Conservation (phyloP, 2,888 invertebrate species). For the Mimumesa dahlbomi region DNA sequence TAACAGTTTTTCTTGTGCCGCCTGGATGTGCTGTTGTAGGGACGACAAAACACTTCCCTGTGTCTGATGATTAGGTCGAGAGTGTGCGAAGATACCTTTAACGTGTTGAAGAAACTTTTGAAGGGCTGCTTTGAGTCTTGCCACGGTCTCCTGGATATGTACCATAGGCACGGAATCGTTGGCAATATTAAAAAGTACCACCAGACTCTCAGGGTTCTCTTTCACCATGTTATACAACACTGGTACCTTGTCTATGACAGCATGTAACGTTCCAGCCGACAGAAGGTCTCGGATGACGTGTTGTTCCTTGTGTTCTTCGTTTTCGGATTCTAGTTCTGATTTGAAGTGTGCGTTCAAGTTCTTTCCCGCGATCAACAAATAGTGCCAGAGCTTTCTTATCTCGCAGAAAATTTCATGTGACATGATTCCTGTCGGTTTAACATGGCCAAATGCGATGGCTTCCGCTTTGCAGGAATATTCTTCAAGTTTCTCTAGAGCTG, state of each 20-base stretch:
- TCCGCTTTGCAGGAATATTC: conserved; percentile 31
- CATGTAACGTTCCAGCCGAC: neutral
- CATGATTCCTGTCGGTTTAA: neutral
- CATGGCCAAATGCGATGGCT: conserved; percentile 18
- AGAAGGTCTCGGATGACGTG: neutral
- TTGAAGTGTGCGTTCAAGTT: conserved; percentile 34
- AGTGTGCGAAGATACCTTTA: too few species aligned
- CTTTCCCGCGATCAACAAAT: neutral
- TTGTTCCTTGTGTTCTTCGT: neutral
- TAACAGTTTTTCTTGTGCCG: too few species aligned
- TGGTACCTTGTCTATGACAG: neutral
- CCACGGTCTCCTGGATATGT: conserved; percentile 10
- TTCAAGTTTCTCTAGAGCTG: conserved; percentile 4
- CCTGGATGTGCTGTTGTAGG: too few species aligned
- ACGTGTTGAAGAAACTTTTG: neutral
- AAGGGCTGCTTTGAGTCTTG: conserved; percentile 12
- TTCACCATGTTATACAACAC: too few species aligned
- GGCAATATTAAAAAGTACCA: conserved; percentile 20
- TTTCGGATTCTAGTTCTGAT: neutral
- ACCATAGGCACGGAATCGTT: conserved; percentile 24
- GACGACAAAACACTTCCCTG: neutral
- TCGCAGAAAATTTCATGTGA: conserved; percentile 53
- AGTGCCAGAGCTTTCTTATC: conserved; percentile 30
- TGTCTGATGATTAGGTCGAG: too few species aligned
- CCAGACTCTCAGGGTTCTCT: conserved; percentile 40